A percentile compares a stretch with the other conserved stretches of the same genome.
Conservation (phyloP, 1,140 invertebrate species). For the Panonychus citri region DNA sequence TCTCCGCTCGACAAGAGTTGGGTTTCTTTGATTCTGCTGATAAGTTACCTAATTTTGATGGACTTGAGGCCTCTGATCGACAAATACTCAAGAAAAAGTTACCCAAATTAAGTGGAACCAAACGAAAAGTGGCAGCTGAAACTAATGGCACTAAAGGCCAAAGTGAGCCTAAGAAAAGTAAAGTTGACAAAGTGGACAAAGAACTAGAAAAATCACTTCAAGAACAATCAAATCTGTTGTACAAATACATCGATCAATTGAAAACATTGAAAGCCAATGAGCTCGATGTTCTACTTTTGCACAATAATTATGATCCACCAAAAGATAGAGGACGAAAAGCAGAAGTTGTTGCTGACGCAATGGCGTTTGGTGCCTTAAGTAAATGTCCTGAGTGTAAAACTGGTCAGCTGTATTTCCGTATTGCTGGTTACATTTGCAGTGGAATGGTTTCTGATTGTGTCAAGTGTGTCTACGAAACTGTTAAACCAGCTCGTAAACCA, state of each 20-base stretch:
- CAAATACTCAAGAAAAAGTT: slow-evolving; percentile 33
- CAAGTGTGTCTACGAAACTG: slow-evolving; percentile 48
- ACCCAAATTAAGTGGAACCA: slow-evolving; percentile 3
- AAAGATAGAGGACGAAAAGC: slow-evolving; percentile 32
- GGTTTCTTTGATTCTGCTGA: slow-evolving; percentile 46
- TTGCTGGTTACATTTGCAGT: slow-evolving; percentile 50
- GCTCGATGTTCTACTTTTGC: not conserved
- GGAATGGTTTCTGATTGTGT: slow-evolving; percentile 73
- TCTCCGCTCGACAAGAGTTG: slow-evolving; percentile 42
- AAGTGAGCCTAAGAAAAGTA: no score
- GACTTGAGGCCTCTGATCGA: slow-evolving; percentile 30
- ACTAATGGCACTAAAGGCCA: no score
- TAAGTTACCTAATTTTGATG: slow-evolving; percentile 44
- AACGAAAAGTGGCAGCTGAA: no score
- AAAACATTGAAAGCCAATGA: slow-evolving; percentile 15
- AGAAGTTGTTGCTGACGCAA: slow-evolving; percentile 51
- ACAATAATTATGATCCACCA: slow-evolving; percentile 31
- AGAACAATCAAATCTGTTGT: slow-evolving; percentile 36
- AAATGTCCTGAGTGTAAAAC: slow-evolving; percentile 48
- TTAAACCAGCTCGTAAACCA: slow-evolving; percentile 42
- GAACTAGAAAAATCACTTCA: slow-evolving; percentile 48
- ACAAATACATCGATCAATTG: slow-evolving; percentile 18
- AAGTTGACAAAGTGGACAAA: no score
- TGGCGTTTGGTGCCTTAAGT: slow-evolving; percentile 60
- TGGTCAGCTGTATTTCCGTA: slow-evolving; percentile 42